These are phyloP conservation scores for Acanthornis magna DNA, from an alignment of 2,797 vertebrate species.

Conservation along the genomic window DNA sequence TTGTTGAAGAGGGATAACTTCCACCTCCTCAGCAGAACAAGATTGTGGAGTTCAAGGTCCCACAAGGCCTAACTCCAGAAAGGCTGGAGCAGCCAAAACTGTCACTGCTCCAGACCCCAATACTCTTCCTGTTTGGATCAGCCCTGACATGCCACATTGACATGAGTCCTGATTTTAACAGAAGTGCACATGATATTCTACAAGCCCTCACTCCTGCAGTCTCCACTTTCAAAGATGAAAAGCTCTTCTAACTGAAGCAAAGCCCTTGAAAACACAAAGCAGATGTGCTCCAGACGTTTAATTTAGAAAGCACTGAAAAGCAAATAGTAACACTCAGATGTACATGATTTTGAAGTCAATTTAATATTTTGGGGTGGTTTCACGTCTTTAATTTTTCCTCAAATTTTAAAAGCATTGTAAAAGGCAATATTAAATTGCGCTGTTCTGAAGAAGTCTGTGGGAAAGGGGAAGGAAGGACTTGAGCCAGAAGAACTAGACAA, in stretches of 20 bases:
- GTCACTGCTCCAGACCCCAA: neutral
- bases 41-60: neutral
- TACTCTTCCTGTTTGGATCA: neutral
- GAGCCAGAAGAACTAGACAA: neutral
- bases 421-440: neutral
- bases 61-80: neutral
- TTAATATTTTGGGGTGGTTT: neutral
- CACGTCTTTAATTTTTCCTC: neutral
- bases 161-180: neutral
- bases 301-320: neutral
- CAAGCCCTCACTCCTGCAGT: neutral
- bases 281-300: neutral
- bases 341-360: neutral
- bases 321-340: neutral
- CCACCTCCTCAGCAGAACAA: neutral
- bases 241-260: neutral
- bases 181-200: neutral
- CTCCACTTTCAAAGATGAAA: neutral
- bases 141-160: neutral
- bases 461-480: neutral
- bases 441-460: neutral
- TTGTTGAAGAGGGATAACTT: neutral
- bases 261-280: neutral
- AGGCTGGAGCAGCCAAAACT: neutral
- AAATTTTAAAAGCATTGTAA: neutral